Conservation (phyloP, 2,797 vertebrate genomes). For the Psittacula derbiana region DNA sequence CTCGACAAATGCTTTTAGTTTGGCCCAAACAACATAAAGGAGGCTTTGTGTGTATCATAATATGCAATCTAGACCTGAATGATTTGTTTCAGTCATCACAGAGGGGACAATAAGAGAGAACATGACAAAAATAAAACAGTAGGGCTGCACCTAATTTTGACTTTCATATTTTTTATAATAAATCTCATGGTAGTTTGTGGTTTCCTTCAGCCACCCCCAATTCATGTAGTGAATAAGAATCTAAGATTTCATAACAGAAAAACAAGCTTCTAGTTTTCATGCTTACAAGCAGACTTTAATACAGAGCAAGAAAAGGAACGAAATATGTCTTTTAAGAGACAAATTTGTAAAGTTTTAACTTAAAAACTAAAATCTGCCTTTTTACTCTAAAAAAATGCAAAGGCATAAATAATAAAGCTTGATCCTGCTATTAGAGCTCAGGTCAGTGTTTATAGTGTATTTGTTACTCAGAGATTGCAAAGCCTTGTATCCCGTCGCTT, state of each 20-base stretch:
- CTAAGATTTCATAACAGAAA: not conserved
- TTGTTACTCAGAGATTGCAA: not conserved
- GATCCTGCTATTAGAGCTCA: not conserved
- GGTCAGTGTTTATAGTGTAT: accelerated
- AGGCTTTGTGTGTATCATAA: not conserved
- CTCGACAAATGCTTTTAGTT: not conserved
- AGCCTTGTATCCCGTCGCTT: not conserved
- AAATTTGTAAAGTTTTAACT: not conserved
- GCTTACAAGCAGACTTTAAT: not conserved
- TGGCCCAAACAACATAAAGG: not conserved
- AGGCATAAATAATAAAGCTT: not conserved
- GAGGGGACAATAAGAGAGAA: not conserved
- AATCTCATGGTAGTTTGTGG: not conserved
- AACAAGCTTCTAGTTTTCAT: not conserved
- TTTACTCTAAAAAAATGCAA: not conserved
- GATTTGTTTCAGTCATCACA: constrained; percentile 9
- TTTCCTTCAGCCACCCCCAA: not conserved
- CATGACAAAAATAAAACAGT: not conserved
- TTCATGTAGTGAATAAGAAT: not conserved
- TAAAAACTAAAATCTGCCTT: not conserved
- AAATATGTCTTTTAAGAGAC: not conserved
- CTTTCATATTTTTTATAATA: not conserved
- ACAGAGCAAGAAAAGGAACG: not conserved
- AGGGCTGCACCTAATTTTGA: not conserved
- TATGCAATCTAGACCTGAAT: not conserved